Conservation (phyloP, 2,113 vertebrate genomes). For the Tachysurus fulvidraco region DNA sequence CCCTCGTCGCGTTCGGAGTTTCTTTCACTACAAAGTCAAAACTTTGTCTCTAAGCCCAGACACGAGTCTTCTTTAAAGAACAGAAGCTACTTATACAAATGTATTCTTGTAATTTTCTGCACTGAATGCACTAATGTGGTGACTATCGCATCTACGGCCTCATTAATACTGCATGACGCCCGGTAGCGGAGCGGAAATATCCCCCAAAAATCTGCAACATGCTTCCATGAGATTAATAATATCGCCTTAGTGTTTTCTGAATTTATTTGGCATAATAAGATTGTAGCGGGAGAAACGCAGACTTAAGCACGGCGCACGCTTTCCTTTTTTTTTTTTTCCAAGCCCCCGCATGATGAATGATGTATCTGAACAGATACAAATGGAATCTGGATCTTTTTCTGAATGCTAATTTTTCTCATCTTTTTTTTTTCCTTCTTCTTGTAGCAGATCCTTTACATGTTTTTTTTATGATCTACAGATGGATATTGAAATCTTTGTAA, state of each 20-base stretch:
- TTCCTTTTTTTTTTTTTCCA: not conserved
- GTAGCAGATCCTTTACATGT: conserved; percentile 36
- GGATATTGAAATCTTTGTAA: conserved; percentile 50
- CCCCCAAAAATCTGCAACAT: conserved; percentile 49
- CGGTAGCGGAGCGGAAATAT: conserved; percentile 48
- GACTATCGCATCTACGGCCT: conserved; percentile 44
- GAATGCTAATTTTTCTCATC: conserved; percentile 45
- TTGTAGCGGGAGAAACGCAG: conserved; percentile 52
- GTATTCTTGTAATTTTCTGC: conserved; percentile 55
- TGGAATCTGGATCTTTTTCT: conserved; percentile 44
- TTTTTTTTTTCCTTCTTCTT: conserved; percentile 6
- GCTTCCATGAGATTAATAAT: conserved; percentile 60
- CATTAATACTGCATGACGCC: conserved; percentile 58
- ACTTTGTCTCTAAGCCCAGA: conserved; percentile 8
- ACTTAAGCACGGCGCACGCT: conserved; percentile 44
- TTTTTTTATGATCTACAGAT: conserved; percentile 54
- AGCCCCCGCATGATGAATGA: conserved; percentile 54
- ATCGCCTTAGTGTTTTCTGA: conserved; percentile 58
- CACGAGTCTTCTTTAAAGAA: conserved; percentile 35
- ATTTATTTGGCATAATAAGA: conserved; percentile 60
- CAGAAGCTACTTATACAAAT: conserved; percentile 54
- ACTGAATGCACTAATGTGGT: conserved; percentile 45
- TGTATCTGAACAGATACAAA: conserved; percentile 51
- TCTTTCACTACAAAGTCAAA: conserved; percentile 4
- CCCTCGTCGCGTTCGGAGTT: not conserved